Conservation (phyloP, 2,797 vertebrate genomes). For the Bryconaethiops microstoma region DNA sequence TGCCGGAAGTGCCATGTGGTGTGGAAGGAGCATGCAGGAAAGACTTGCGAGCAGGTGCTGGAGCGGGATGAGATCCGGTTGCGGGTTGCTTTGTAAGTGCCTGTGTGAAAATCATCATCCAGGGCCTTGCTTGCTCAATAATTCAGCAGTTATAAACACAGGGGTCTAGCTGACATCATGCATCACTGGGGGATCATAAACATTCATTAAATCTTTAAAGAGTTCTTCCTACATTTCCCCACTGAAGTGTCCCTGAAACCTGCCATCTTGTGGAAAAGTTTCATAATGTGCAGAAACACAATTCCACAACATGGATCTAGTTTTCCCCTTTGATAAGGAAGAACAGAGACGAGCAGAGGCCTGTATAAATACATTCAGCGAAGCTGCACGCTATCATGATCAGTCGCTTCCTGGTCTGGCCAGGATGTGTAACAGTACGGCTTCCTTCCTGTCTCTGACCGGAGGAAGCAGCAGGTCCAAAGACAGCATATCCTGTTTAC, state of each 20-base stretch:
- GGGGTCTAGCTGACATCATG: conserved; percentile 19
- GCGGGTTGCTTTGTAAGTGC: conserved; percentile 91
- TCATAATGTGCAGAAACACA: conserved; percentile 32
- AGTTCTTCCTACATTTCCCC: neutral
- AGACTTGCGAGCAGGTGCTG: conserved; percentile 93
- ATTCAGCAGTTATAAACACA: conserved; percentile 24
- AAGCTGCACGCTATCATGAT: conserved; percentile 11
- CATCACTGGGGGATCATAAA: conserved; percentile 44
- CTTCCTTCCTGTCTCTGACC: conserved; percentile 70
- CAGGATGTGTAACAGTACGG: conserved; percentile 66
- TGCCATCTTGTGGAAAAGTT: neutral
- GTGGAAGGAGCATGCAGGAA: conserved; percentile 94
- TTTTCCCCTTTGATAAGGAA: conserved; percentile 10
- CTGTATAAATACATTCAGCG: conserved; percentile 33
- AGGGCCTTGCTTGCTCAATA: conserved; percentile 19
- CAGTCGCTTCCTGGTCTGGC: conserved; percentile 39
- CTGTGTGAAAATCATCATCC: neutral
- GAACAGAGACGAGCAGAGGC: neutral
- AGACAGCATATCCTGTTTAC: conserved; percentile 76
- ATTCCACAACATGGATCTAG: neutral
- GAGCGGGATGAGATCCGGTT: conserved; percentile 96
- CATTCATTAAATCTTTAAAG: conserved; percentile 19
- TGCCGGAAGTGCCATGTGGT: conserved; percentile 95
- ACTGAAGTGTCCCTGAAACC: neutral
- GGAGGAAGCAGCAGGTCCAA: conserved; percentile 52